Evolutionary conservation across 2,797 vertebrate species (phyloP).

Genomic region (Aeoliscus strigatus): DNA sequence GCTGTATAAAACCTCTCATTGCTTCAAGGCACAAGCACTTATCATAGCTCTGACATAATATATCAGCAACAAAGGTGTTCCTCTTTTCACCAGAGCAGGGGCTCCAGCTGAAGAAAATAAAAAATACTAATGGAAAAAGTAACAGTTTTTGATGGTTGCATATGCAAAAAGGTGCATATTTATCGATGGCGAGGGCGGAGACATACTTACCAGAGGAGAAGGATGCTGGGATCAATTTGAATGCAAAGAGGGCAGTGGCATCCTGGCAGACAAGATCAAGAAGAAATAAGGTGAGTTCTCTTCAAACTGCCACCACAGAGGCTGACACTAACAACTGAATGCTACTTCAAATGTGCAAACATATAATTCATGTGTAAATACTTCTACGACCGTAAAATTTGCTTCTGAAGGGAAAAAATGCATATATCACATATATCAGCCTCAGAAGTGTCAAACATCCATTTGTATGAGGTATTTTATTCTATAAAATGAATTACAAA

Average conservation of each 20-base stretch:
- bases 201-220: slow-evolving; percentile 5
- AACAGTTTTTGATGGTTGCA: slow-evolving; percentile 54
- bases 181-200: slow-evolving; percentile 3
- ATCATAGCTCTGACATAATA: slow-evolving; percentile 74
- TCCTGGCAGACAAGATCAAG: slow-evolving; percentile 42
- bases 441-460: no score
- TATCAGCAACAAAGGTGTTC: slow-evolving; percentile 75
- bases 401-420: no score
- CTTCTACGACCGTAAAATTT: no score
- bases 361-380: no score
- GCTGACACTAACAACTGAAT: no score
- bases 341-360: no score
- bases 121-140: slow-evolving; percentile 68
- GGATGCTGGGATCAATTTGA: slow-evolving; percentile 5
- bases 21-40: slow-evolving; percentile 79
- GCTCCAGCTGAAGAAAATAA: slow-evolving; percentile 72
- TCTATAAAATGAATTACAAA: no score
- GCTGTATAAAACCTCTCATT: slow-evolving; percentile 78
- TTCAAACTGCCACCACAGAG: no score
- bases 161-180: slow-evolving; percentile 33
- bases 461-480: no score
- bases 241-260: neutral
- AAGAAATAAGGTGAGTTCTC: slow-evolving; percentile 36
- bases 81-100: slow-evolving; percentile 60
- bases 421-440: no score